Evolutionary conservation across 2,888 invertebrate species (phyloP).

Genomic region (Eucera pruinosa): DNA sequence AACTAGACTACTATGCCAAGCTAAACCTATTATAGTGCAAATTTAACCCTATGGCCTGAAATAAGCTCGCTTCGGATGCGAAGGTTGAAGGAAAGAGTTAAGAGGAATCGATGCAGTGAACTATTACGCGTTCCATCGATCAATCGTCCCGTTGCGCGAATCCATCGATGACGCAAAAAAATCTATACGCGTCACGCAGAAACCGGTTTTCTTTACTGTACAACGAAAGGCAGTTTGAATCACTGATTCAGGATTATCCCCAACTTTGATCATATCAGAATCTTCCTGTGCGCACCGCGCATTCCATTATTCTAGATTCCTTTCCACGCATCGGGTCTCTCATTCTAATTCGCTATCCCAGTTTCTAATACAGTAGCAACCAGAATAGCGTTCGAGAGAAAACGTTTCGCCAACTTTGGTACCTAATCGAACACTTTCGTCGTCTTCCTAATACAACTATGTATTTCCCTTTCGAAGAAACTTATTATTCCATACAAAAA

Average conservation of each 20-base stretch:
- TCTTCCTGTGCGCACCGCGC: constrained; percentile 30
- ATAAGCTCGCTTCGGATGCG: too few relatives aligned
- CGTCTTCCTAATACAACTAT: too few relatives aligned
- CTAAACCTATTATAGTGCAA: too few relatives aligned
- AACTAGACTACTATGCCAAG: too few relatives aligned
- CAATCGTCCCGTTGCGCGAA: constrained; percentile 60
- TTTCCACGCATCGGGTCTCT: constrained; percentile 17
- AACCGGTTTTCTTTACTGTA: constrained; percentile 70
- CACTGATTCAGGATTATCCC: constrained; percentile 48
- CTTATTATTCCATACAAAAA: too few relatives aligned
- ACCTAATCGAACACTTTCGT: too few relatives aligned
- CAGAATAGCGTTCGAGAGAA: too few relatives aligned
- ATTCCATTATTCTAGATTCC: constrained; percentile 61
- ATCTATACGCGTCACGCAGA: constrained; percentile 61
- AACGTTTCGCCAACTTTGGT: too few relatives aligned
- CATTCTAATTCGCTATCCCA: background rate
- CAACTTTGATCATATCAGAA: constrained; percentile 58
- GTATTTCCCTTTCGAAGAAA: too few relatives aligned
- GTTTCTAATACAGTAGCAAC: background rate
- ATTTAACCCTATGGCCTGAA: too few relatives aligned
- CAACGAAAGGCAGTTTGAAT: constrained; percentile 55
- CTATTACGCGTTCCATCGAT: constrained; percentile 63
- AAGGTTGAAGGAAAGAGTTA: background rate
- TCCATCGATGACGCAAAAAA: constrained; percentile 66
- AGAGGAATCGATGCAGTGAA: constrained; percentile 14